These are phyloP conservation scores for Bombyx mori DNA, from an alignment of 1,140 invertebrate species.

Conservation along the genomic window DNA sequence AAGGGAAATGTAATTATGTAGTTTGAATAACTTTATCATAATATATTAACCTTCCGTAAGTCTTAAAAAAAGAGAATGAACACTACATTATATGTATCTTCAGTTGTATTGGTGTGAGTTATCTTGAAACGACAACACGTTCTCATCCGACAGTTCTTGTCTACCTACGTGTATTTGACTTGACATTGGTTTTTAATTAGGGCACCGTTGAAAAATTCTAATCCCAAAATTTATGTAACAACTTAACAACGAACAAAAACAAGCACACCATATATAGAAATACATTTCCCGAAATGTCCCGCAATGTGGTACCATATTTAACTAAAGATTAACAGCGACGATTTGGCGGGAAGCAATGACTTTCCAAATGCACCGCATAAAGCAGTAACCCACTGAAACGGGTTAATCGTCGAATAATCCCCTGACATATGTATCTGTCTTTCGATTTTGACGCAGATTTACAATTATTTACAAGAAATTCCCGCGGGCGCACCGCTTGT, in stretches of 20 bases:
- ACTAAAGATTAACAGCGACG: slow-evolving; percentile 38
- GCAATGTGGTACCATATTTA: slow-evolving; percentile 44
- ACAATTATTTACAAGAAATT: slow-evolving; percentile 65
- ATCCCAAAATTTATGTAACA: too few species aligned
- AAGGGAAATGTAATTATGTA: background rate
- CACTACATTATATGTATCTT: too few species aligned
- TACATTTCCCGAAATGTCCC: slow-evolving; percentile 29
- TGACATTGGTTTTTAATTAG: too few species aligned
- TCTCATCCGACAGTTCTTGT: too few species aligned
- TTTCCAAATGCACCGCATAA: slow-evolving; percentile 39
- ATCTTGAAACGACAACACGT: too few species aligned
- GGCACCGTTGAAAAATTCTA: too few species aligned
- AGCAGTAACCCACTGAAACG: slow-evolving; percentile 40
- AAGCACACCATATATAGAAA: slow-evolving; percentile 44
- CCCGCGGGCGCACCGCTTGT: slow-evolving; percentile 35
- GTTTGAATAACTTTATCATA: background rate
- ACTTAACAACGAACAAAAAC: slow-evolving; percentile 20
- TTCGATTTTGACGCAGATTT: slow-evolving; percentile 66
- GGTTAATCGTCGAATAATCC: slow-evolving; percentile 55
- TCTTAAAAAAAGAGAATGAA: too few species aligned
- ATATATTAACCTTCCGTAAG: background rate
- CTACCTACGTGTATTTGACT: too few species aligned
- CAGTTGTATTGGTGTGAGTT: too few species aligned
- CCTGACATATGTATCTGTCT: slow-evolving; percentile 63
- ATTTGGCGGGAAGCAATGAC: slow-evolving; percentile 45